Evolutionary conservation across 1,140 invertebrate species (phyloP).

Genomic region (Uloborus diversus): DNA sequence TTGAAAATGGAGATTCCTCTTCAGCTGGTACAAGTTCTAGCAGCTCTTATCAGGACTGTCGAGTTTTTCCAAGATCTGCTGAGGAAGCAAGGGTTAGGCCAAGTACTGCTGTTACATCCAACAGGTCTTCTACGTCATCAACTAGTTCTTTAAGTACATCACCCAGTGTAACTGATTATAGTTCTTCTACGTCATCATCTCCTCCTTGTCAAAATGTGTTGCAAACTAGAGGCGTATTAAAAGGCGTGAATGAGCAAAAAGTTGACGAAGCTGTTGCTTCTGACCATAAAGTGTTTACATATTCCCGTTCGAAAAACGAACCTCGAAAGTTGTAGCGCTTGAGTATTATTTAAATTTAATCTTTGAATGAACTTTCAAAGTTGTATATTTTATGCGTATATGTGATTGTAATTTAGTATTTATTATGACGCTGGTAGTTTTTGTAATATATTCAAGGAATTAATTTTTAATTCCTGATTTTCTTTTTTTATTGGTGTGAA

Average conservation of each 20-base stretch:
- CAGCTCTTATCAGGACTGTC: neutral
- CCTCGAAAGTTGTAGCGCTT: neutral
- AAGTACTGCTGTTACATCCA: neutral
- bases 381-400: neutral
- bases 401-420: constrained; percentile 30
- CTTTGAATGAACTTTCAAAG: neutral
- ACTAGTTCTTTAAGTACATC: constrained; percentile 52
- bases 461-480: constrained; percentile 32
- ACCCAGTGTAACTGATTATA: constrained; percentile 46
- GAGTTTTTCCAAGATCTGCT: neutral
- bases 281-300: neutral
- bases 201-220: constrained; percentile 15
- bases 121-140: constrained; percentile 26
- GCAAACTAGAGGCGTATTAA: neutral
- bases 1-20: neutral
- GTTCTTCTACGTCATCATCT: constrained; percentile 45
- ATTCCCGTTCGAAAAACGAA: neutral
- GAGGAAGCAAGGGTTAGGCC: neutral
- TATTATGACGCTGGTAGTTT: constrained; percentile 38
- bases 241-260: neutral
- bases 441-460: constrained; percentile 42
- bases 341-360: neutral
- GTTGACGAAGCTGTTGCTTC: neutral
- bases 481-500: constrained; percentile 31
- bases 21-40: constrained; percentile 12